Conservation (phyloP, 2,113 vertebrate genomes). For the Chrysochloris asiatica region DNA sequence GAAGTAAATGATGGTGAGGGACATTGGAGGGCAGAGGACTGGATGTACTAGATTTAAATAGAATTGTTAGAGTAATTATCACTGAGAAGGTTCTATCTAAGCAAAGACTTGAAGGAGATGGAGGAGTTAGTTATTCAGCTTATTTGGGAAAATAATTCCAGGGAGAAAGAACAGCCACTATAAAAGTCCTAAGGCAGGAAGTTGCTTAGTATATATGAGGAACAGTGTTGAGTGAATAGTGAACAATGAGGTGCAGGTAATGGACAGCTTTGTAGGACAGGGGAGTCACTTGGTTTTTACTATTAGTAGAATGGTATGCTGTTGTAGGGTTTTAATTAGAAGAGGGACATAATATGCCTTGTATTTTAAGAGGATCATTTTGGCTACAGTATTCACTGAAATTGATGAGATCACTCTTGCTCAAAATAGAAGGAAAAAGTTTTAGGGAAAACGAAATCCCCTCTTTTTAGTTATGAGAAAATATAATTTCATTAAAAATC, state of each 20-base stretch:
- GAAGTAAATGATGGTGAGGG: background rate
- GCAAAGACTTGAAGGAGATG: background rate
- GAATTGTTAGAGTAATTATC: background rate
- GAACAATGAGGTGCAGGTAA: background rate
- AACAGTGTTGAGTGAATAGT: background rate
- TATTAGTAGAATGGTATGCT: background rate
- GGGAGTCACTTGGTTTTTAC: background rate
- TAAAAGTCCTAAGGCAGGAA: background rate
- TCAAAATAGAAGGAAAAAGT: background rate
- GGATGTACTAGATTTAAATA: background rate
- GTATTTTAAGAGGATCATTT: background rate
- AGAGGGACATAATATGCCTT: background rate
- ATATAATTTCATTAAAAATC: conserved; percentile 26
- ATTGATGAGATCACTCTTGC: background rate
- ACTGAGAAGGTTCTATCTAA: conserved; percentile 6
- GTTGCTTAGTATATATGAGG: background rate
- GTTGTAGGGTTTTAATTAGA: background rate
- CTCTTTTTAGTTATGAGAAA: background rate
- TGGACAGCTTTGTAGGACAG: background rate
- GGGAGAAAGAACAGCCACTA: background rate
- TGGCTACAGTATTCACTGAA: background rate
- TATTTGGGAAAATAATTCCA: background rate
- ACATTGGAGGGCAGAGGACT: background rate
- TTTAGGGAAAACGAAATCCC: background rate
- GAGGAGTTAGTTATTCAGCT: background rate